Conservation (phyloP, 1,140 invertebrate genomes). For the Zaprionus ghesquierei region DNA sequence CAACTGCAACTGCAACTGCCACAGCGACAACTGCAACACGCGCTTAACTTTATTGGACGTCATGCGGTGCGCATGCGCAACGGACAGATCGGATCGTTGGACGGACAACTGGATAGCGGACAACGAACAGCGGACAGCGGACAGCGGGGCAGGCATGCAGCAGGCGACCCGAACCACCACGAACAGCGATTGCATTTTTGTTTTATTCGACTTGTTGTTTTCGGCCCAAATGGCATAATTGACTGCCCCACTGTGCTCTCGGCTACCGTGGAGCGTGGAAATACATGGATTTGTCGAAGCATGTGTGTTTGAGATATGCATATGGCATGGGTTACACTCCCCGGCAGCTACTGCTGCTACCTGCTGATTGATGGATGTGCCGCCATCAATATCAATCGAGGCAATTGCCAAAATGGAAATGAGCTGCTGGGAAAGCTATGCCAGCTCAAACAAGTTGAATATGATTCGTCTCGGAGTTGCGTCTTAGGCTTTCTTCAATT, state of each 20-base stretch:
- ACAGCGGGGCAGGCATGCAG: slow-evolving; percentile 7
- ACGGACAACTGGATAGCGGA: not conserved
- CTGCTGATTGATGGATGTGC: slow-evolving; percentile 30
- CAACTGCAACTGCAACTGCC: slow-evolving; percentile 27
- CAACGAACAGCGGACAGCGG: not conserved
- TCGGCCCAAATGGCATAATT: slow-evolving; percentile 79
- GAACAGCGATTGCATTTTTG: slow-evolving; percentile 42
- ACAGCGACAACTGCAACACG: slow-evolving; percentile 76
- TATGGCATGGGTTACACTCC: slow-evolving; percentile 2
- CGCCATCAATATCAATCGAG: slow-evolving; percentile 40
- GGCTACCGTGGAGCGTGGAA: slow-evolving; percentile 22
- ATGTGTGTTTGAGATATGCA: slow-evolving; percentile 16
- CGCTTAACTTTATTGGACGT: slow-evolving; percentile 78
- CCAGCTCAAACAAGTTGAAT: not conserved
- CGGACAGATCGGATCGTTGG: slow-evolving; percentile 12
- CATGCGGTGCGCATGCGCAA: slow-evolving; percentile 75
- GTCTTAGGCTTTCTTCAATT: not conserved
- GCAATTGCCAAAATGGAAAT: slow-evolving; percentile 14
- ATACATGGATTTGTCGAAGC: no score
- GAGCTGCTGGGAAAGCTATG: not conserved
- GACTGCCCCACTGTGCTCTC: slow-evolving; percentile 47
- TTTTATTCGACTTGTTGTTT: slow-evolving; percentile 42
- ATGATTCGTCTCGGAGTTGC: not conserved
- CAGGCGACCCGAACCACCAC: slow-evolving; percentile 45
- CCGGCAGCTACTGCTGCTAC: not conserved